Base-by-base conservation (phyloP, 64 coral and sea anemone species). In the Stichodactyla mertensii region DNA sequence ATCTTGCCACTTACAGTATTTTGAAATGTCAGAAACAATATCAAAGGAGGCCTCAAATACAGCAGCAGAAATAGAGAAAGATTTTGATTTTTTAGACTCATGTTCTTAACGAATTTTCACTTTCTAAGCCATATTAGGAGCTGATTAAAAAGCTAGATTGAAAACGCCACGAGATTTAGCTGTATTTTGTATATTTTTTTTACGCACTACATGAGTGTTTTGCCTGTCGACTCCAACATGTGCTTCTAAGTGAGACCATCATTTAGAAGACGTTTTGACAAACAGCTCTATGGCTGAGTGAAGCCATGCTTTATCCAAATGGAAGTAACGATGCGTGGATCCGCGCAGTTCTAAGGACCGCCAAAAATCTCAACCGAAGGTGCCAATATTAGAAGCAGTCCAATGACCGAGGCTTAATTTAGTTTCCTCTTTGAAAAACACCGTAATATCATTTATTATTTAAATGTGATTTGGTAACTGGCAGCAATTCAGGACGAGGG, bases 281-380 rank as follows among this genome's bases (percentile, higher is more conserved):
- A 81, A 81, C 78, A 81, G 23, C 51, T 79, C 16, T 81, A 81
- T 55, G 78, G 52, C 7, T 81, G 78, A 28, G n/a, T 81, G 78
- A 18, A 54, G 78, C 78, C 78, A 81, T 55, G 78, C 78, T 81
- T 81, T 81, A 12, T 81, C 18, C 19, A 54, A 81, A 52, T 53
- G n/a, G 78, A 81, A 15, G 26, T 74, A 12, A 11, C 69, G 24
- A 74, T 27, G 69, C 78, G 52, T 81, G 78, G 26, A 81, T 54
- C 52, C 51, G 14, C 16, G 5, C 78, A 81, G 69, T n/a, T 74
- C 26, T 1, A 26, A 27, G 23, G 27, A 74, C 24, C 69, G 69
- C 69, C 69, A 74, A 74, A 66, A 74, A 74, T 74, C 69, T 26
- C 69, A 13, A 27, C 22, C 0, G 69, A 74, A 5, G 8, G 69